Conservation (phyloP, 1,140 invertebrate genomes). For the Liolophura sinensis region DNA sequence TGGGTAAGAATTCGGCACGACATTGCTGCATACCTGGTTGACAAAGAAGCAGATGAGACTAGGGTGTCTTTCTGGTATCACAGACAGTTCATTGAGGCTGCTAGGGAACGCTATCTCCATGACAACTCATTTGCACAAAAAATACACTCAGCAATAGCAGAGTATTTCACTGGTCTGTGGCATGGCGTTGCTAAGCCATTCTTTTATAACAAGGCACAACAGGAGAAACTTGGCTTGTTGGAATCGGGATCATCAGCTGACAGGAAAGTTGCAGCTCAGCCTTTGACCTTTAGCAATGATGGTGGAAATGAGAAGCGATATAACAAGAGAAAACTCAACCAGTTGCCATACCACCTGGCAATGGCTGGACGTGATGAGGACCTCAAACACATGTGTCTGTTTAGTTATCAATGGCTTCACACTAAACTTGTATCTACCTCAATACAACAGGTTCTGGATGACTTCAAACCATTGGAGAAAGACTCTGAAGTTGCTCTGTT, state of each 20-base stretch:
- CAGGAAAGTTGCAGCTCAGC: constrained; percentile 89
- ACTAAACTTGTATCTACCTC: constrained; percentile 35
- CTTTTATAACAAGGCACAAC: constrained; percentile 1
- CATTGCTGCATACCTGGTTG: constrained; percentile 24
- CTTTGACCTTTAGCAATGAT: constrained; percentile 80
- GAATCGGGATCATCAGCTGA: constrained; percentile 90
- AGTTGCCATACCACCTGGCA: constrained; percentile 31
- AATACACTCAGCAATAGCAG: constrained; percentile 2
- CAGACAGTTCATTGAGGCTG: constrained; percentile 65
- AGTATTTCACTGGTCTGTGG: constrained; percentile 3
- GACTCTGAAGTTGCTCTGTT: constrained; percentile 45
- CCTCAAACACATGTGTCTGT: constrained; percentile 32
- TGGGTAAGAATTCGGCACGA: constrained; percentile 36
- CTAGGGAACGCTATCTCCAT: constrained; percentile 80
- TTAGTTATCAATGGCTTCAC: constrained; percentile 44
- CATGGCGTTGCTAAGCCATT: background rate
- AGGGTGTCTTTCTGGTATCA: constrained; percentile 14
- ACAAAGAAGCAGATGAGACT: constrained; percentile 7
- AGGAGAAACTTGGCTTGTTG: constrained; percentile 32
- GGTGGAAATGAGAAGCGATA: constrained; percentile 18
- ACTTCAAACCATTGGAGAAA: constrained; percentile 63
- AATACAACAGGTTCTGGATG: constrained; percentile 35
- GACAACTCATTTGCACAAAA: background rate
- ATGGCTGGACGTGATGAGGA: constrained; percentile 21
- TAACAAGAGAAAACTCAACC: constrained; percentile 41